These are phyloP conservation scores for Phalacrocorax carbo DNA, from an alignment of 2,113 vertebrate species.

Conservation along the genomic window DNA sequence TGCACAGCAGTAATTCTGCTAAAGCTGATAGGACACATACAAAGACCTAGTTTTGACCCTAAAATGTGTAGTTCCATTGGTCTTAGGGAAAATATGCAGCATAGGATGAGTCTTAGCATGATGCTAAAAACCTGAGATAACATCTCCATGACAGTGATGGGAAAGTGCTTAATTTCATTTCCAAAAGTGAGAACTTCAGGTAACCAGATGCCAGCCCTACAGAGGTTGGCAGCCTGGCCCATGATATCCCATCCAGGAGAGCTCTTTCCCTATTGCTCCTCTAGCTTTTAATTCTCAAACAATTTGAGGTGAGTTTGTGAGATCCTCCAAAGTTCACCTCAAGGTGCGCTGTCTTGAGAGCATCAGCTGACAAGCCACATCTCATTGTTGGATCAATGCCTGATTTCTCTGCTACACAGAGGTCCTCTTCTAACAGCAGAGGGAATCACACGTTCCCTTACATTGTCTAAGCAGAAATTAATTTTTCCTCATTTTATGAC, in stretches of 20 bases:
- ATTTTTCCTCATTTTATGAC: not conserved
- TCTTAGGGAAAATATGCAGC: not conserved
- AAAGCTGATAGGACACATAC: not conserved
- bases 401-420: not conserved
- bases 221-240: not conserved
- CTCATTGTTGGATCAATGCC: not conserved
- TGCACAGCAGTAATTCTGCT: not conserved
- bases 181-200: not conserved
- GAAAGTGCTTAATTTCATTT: not conserved
- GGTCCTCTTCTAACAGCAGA: not conserved
- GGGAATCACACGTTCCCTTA: not conserved
- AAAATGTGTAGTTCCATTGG: not conserved
- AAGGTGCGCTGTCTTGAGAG: not conserved
- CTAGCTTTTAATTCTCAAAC: not conserved
- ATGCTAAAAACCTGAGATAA: not conserved
- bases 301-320: not conserved
- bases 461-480: not conserved
- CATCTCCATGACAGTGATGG: not conserved
- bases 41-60: not conserved
- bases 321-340: not conserved
- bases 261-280: not conserved
- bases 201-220: not conserved
- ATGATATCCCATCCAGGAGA: not conserved
- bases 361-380: not conserved
- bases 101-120: not conserved